These are phyloP conservation scores for Deilephila porcellus DNA, from an alignment of 2,888 invertebrate genomes.

Conservation along the genomic window DNA sequence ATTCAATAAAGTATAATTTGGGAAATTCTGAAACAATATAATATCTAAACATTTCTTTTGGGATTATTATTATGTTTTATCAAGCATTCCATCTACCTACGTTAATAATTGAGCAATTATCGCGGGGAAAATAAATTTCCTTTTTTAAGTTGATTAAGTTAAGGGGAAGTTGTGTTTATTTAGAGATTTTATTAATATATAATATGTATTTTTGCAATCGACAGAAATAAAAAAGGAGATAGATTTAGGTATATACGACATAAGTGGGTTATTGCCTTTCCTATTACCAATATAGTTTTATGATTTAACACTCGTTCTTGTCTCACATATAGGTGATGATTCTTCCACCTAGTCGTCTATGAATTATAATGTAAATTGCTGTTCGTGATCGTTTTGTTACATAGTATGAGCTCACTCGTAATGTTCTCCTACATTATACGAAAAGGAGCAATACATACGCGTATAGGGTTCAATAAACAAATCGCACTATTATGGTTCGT, in stretches of 20 bases:
- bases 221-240: background rate
- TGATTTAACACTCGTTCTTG: background rate
- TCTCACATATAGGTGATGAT: background rate
- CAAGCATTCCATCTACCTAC: too few species aligned
- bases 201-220: too few species aligned
- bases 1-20: too few species aligned
- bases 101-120: too few species aligned
- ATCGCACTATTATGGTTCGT: slow-evolving; percentile 6
- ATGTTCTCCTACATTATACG: background rate
- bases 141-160: too few species aligned
- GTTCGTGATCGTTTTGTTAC: background rate
- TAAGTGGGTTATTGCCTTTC: background rate
- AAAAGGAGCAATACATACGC: background rate
- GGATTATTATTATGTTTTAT: too few species aligned
- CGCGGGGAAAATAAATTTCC: too few species aligned
- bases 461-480: slow-evolving; percentile 6
- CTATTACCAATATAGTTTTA: background rate
- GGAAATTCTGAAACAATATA: too few species aligned
- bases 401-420: slow-evolving; percentile 6
- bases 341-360: background rate
- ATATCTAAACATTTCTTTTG: too few species aligned
- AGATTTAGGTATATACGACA: background rate
- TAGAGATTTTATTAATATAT: too few species aligned
- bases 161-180: too few species aligned
- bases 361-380: background rate